Conservation (phyloP, 2,797 vertebrate genomes). For the Neosalanx taihuensis region DNA sequence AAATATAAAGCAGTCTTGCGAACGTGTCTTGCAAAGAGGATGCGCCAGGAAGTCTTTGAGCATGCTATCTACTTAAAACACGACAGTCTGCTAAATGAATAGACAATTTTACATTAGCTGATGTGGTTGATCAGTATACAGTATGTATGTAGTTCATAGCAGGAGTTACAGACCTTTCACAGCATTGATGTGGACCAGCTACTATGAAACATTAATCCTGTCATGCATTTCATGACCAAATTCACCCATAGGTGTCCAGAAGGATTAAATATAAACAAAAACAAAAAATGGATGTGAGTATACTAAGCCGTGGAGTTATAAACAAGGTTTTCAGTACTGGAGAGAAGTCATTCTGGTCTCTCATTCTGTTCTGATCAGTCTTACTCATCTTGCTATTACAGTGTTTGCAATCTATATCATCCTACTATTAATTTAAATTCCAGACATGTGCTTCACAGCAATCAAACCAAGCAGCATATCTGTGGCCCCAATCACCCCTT, state of each 20-base stretch:
- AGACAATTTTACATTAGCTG: not conserved
- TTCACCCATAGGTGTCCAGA: not conserved
- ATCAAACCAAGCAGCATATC: not conserved
- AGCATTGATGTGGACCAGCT: no score
- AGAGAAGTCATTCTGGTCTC: no score
- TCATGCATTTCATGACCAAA: not conserved
- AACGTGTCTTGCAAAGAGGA: slow-evolving; percentile 5
- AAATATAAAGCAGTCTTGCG: slow-evolving; percentile 17
- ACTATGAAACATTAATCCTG: not conserved
- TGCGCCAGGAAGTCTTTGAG: not conserved
- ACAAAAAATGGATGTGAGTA: not conserved
- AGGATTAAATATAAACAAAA: not conserved
- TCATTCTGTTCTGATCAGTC: no score
- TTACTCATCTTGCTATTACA: no score
- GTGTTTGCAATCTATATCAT: no score
- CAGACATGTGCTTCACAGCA: not conserved
- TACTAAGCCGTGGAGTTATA: no score
- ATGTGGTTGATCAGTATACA: not conserved
- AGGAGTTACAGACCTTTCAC: not conserved
- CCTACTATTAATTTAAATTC: not conserved
- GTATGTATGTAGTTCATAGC: not conserved
- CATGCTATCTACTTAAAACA: slow-evolving; percentile 8
- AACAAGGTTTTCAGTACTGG: no score
- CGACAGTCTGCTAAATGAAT: not conserved
- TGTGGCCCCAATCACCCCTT: not conserved